These are phyloP conservation scores for Sebastes iracundus DNA, from an alignment of 2,797 vertebrate genomes.

Conservation along the genomic window DNA sequence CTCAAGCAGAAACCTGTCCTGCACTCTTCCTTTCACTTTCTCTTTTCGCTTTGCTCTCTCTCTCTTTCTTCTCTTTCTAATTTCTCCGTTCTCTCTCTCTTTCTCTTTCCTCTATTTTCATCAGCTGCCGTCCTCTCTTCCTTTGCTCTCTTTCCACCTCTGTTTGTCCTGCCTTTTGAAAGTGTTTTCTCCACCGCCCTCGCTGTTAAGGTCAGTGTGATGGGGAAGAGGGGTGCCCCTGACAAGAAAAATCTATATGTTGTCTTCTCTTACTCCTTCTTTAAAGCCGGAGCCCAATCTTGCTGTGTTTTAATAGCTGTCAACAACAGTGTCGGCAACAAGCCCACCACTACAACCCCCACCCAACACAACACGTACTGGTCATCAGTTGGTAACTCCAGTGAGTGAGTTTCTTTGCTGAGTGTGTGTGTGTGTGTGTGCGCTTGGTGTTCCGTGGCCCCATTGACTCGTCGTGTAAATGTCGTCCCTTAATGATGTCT, in stretches of 20 bases:
- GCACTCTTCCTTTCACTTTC: conserved; percentile 71
- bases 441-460: conserved; percentile 34
- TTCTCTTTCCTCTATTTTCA: conserved; percentile 58
- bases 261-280: conserved; percentile 79
- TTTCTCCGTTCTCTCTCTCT: conserved; percentile 62
- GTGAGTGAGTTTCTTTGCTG: conserved; percentile 34
- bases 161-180: conserved; percentile 77
- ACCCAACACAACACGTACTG: conserved; percentile 37
- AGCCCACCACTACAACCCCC: conserved; percentile 25
- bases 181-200: conserved; percentile 74
- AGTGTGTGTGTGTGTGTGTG: neutral
- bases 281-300: conserved; percentile 79
- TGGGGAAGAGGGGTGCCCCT: conserved; percentile 72
- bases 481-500: conserved; percentile 71
- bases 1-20: conserved; percentile 84
- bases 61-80: conserved; percentile 51
- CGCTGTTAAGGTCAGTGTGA: conserved; percentile 83
- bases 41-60: conserved; percentile 36
- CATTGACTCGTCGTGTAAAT: conserved; percentile 62
- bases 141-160: conserved; percentile 73
- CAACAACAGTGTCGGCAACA: conserved; percentile 71
- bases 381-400: conserved; percentile 58
- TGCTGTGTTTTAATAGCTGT: conserved; percentile 79
- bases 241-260: conserved; percentile 87
- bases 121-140: conserved; percentile 55